A percentile compares a stretch with the other conserved stretches of the same genome.
These are phyloP conservation scores for Anadara kagoshimensis DNA, from an alignment of 1,140 invertebrate genomes.

Conservation along the genomic window DNA sequence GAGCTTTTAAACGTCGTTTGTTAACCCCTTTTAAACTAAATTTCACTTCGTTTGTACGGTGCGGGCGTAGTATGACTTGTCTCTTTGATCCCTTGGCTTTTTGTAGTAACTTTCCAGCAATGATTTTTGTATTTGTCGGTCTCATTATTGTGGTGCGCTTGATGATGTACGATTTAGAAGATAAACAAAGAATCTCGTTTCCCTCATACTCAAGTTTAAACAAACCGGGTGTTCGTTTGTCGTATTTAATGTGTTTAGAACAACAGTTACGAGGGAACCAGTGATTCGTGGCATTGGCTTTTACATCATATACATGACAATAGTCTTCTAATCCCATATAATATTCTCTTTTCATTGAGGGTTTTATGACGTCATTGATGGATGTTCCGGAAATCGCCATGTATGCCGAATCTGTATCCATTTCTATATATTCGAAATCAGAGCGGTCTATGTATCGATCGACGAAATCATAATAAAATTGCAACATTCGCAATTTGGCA, in stretches of 20 bases:
- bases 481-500: conserved; percentile 24
- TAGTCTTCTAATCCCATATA: not conserved
- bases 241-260: conserved; percentile 1
- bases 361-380: not conserved
- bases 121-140: conserved; percentile 9
- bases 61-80: not conserved
- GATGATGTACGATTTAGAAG: conserved; percentile 29
- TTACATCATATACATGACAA: not conserved
- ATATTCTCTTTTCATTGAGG: not conserved
- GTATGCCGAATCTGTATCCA: conserved; percentile 46
- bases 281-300: too few species aligned
- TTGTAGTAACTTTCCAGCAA: conserved; percentile 1
- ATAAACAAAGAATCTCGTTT: conserved; percentile 19
- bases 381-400: conserved; percentile 11
- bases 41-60: conserved; percentile 14
- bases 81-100: conserved; percentile 11
- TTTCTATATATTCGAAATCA: conserved; percentile 34
- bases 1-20: conserved; percentile 12
- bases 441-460: conserved; percentile 11
- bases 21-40: conserved; percentile 22
- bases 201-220: conserved; percentile 27
- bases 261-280: too few species aligned
- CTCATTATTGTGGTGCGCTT: conserved; percentile 11
- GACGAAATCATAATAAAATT: conserved; percentile 47
- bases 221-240: conserved; percentile 13